phyloP scores from a whole-genome alignment of 2,113 vertebrate genomes.

The Scophthalmus maximus region DNA sequence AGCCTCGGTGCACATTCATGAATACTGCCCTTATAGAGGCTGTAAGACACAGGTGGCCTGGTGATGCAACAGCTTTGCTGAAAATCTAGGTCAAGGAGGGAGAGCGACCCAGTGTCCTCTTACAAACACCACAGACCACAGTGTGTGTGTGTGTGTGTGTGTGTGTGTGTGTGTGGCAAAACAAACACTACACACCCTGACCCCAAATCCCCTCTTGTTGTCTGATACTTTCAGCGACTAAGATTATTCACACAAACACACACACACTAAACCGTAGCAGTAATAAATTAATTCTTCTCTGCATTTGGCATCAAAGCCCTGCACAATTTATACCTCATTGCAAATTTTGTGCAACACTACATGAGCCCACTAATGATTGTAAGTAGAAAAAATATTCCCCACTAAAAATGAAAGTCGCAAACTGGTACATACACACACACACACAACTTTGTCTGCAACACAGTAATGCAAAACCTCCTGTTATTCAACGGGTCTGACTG shows the following conservation, averaged over 20 bases:
- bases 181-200: conserved; percentile 52
- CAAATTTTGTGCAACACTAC: neutral
- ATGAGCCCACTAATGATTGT: neutral
- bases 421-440: neutral
- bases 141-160: neutral
- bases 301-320: neutral
- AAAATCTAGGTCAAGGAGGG: conserved; percentile 77
- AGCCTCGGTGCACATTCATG: conserved; percentile 64
- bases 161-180: conserved; percentile 28
- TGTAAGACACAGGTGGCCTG: conserved; percentile 55
- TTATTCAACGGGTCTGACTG: neutral
- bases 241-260: neutral
- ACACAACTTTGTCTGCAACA: neutral
- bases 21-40: conserved; percentile 56
- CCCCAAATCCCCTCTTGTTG: conserved; percentile 1
- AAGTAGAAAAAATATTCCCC: neutral
- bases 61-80: conserved; percentile 62
- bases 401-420: neutral
- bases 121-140: conserved; percentile 56
- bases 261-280: neutral
- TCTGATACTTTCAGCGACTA: neutral
- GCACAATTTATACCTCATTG: neutral
- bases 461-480: neutral
- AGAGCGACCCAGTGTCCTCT: conserved; percentile 68
- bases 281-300: neutral